A percentile compares a stretch with the other conserved stretches of the same genome.
Evolutionary conservation across 2,113 vertebrate species (phyloP).

Genomic region (Pagrus major): DNA sequence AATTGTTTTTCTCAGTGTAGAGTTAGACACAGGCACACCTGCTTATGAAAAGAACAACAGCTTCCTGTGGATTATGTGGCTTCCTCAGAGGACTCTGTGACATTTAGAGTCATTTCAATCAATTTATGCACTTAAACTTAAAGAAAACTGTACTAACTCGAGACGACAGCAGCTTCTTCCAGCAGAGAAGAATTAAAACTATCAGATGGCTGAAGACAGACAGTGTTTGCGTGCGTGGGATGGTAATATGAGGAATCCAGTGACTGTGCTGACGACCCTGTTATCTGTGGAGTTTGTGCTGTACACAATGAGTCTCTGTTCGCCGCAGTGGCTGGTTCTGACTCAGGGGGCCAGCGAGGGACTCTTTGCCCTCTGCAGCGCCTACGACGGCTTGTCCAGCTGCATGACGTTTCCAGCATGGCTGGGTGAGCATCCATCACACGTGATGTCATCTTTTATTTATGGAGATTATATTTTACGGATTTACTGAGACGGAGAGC

Average conservation of each 20-base stretch:
- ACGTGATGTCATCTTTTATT: not conserved
- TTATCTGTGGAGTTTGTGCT: slow-evolving; percentile 69
- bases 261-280: slow-evolving; percentile 55
- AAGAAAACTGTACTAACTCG: not conserved
- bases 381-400: slow-evolving; percentile 46
- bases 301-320: slow-evolving; percentile 65
- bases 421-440: slow-evolving; percentile 42
- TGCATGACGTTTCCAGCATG: slow-evolving; percentile 56
- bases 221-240: slow-evolving; percentile 11
- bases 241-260: slow-evolving; percentile 53
- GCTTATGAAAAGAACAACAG: not conserved
- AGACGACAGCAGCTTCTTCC: not conserved
- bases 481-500: no score
- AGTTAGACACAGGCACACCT: not conserved
- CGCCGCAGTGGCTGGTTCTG: slow-evolving; percentile 55
- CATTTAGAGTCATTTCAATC: not conserved
- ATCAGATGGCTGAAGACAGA: not conserved
- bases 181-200: not conserved
- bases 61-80: not conserved
- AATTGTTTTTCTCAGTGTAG: not conserved
- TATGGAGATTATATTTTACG: not conserved
- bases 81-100: not conserved
- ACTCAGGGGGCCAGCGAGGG: slow-evolving; percentile 34
- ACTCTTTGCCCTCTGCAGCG: slow-evolving; percentile 52
- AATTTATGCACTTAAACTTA: not conserved